These are phyloP conservation scores for Kryptolebias marmoratus DNA, from an alignment of 2,113 vertebrate genomes.

Conservation along the genomic window DNA sequence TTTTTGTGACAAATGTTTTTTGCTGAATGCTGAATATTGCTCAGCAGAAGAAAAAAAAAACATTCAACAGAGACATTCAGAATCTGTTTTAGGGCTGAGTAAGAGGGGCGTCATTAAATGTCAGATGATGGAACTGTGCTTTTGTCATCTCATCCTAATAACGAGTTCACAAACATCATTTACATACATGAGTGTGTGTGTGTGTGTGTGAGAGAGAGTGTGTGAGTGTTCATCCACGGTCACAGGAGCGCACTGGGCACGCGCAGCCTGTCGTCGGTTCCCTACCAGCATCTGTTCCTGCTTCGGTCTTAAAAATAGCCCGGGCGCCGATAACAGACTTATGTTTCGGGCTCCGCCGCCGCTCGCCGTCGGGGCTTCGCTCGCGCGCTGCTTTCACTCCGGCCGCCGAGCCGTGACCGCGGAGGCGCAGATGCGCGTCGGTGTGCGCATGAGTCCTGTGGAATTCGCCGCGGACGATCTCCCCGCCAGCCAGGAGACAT, in stretches of 20 bases:
- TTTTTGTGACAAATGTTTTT: too few relatives aligned
- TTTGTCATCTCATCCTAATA: too few relatives aligned
- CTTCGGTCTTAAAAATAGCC: conserved; percentile 57
- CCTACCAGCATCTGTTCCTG: conserved; percentile 60
- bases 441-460: conserved; percentile 75
- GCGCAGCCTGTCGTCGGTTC: conserved; percentile 64
- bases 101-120: too few relatives aligned
- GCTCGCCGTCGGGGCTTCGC: conserved; percentile 42
- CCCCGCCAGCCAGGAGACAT: conserved; percentile 70
- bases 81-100: too few relatives aligned
- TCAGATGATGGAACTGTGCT: too few relatives aligned
- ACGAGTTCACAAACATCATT: conserved; percentile 18
- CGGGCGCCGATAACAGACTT: conserved; percentile 36
- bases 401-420: conserved; percentile 50
- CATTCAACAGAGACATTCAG: too few relatives aligned
- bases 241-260: conserved; percentile 63
- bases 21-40: too few relatives aligned
- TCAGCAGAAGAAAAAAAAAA: too few relatives aligned
- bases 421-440: conserved; percentile 71
- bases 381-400: conserved; percentile 62
- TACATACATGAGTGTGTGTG: background rate
- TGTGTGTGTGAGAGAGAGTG: background rate
- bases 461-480: conserved; percentile 71
- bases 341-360: conserved; percentile 45
- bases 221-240: conserved; percentile 36